Evolutionary conservation across 37 sponge, comb jelly and placozoan genomes (phyloP), one percentile per base, ranked within the genome.

Genomic region (Agelas oroides): DNA sequence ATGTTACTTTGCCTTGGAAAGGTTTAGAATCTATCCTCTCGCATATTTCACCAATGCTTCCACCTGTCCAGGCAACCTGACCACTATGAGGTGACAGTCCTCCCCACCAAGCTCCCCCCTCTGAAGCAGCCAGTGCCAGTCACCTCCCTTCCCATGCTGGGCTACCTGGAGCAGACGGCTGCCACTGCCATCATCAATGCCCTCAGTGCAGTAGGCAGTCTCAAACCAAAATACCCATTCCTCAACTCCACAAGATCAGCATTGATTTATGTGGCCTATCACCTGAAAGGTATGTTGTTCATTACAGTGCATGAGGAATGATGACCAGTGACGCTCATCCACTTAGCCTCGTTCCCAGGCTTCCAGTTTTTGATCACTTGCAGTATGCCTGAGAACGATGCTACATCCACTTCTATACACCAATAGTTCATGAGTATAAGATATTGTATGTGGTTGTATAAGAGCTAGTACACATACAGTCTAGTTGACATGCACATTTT

Each of bases 81-180:
- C 55, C 32, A 72, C 15, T 98, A 89, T 87, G 67, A 82, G 52
- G 24, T 86, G 32, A 56, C 77, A 17, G 70, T 21, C 5, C 79
- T 96, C 0, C 99, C 99, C 18, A 62, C 79, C 12, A 98, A 98
- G 76, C 91, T 98, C 0, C 99, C 99, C 56, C 99, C 99, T 35
- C 54, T 90, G 5, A 86, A 87, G 37, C 84, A 92, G 58, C 75
- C 86, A 59, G 31, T 89, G 38, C 73, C 87, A 28, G 73, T 96
- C 21, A 82, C 77, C 28, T 41, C 85, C 21, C 88, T 98, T 2
- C 96, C 96, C 23, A 98, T 98, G 88, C 88, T 98, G 14, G 99
- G 99, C 73, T 98, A 94, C 86, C 60, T 98, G 86, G 99, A 98
- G 68, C 99, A 98, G 78, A 84, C 91, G 13, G 95, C 92, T 13